These are phyloP conservation scores for Drosophila ananassae DNA, from an alignment of 1,140 invertebrate genomes.

Conservation along the genomic window DNA sequence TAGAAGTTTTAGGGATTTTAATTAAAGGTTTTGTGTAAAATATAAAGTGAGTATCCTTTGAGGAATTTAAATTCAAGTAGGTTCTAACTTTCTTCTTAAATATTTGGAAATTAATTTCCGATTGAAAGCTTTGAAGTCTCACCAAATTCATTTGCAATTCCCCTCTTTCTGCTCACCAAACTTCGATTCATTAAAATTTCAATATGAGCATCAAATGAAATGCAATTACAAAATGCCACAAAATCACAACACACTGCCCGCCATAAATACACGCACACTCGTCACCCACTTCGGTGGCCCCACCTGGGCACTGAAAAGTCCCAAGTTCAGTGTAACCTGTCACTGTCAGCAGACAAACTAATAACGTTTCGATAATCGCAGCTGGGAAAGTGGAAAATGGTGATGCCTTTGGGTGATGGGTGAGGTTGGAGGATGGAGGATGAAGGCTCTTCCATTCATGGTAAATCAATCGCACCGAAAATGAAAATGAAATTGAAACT, in stretches of 20 bases:
- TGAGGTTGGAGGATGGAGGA: background rate
- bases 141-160: background rate
- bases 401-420: background rate
- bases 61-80: background rate
- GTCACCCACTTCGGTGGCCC: slow-evolving; percentile 14
- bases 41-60: no score
- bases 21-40: background rate
- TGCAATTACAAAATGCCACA: slow-evolving; percentile 60
- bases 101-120: slow-evolving; percentile 28
- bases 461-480: slow-evolving; percentile 65
- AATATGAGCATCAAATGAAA: slow-evolving; percentile 37
- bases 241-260: slow-evolving; percentile 7
- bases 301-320: slow-evolving; percentile 5
- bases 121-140: slow-evolving; percentile 27
- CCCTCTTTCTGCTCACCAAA: background rate
- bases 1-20: background rate
- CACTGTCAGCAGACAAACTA: slow-evolving; percentile 62
- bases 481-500: slow-evolving; percentile 55
- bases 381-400: slow-evolving; percentile 10
- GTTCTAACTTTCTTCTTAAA: background rate
- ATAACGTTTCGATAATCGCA: slow-evolving; percentile 61
- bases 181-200: slow-evolving; percentile 26
- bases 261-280: slow-evolving; percentile 17
- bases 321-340: slow-evolving; percentile 64
- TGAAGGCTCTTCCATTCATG: slow-evolving; percentile 28